Conservation (phyloP, 53 echinoderm and acorn worm species). For the Astropecten irregularis region DNA sequence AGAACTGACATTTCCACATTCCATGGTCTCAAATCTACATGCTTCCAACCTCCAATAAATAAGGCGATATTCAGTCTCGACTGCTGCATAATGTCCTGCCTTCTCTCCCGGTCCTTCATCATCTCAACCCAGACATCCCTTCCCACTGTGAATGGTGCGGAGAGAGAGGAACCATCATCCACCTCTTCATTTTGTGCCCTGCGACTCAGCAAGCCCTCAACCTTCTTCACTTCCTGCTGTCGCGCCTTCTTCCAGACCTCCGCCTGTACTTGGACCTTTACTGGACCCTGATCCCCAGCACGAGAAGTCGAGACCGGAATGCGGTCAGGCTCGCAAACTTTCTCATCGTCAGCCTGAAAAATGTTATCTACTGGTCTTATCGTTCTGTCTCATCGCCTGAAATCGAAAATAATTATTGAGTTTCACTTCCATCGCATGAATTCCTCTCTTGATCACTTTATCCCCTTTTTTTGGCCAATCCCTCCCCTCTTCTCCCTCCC, state of each 20-base stretch:
- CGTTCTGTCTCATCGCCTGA: too few relatives aligned
- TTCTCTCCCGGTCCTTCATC: not conserved
- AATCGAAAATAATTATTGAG: too few relatives aligned
- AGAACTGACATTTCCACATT: not conserved
- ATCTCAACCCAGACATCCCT: not conserved
- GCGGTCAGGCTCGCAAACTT: too few relatives aligned
- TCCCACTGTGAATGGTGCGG: slow-evolving; percentile 19
- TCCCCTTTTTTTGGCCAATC: too few relatives aligned
- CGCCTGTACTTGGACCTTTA: slow-evolving; percentile 17
- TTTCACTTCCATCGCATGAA: too few relatives aligned
- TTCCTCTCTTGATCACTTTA: too few relatives aligned
- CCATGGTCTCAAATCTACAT: not conserved
- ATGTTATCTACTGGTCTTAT: too few relatives aligned
- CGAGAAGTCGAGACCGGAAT: slow-evolving; percentile 12
- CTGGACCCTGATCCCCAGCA: slow-evolving; percentile 37
- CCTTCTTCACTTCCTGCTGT: slow-evolving; percentile 3
- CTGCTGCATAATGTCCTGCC: not conserved
- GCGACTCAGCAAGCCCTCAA: not conserved
- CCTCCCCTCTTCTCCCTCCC: too few relatives aligned
- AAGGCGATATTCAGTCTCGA: not conserved
- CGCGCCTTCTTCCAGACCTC: not conserved
- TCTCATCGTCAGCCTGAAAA: too few relatives aligned
- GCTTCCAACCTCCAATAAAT: slow-evolving; percentile 6
- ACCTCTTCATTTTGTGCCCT: slow-evolving; percentile 33
- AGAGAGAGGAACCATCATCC: slow-evolving; percentile 23